Evolutionary conservation across 1,140 invertebrate species (phyloP), one percentile per base, ranked within the genome.

Genomic region (Nymphalis io): DNA sequence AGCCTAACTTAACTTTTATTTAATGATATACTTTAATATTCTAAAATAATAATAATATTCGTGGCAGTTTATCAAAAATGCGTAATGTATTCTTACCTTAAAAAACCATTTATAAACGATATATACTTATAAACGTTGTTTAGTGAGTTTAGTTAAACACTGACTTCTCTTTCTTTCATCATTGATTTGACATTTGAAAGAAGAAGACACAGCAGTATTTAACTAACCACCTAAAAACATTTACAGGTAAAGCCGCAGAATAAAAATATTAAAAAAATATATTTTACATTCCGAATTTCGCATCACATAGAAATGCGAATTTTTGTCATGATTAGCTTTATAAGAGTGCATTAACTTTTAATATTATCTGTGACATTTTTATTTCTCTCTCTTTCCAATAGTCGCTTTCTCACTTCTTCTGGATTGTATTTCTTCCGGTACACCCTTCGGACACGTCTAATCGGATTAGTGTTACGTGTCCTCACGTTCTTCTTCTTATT

Each of bases 371-470:
- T 72, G 13, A 16, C 62, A 38, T 67, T 81, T 74, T 87, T 83
- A 79, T 60, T 84, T 53, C 74, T 89, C 23, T 91, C 89, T 76
- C 86, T 81, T 72, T 91, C 85, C 57, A 91, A 79, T 72, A 91
- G 81, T 72, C 87, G 79, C 74, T 83, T 84, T 78, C 89, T 86
- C 0, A 91, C 88, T 83, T 91, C 89, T 10, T 85, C 88, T 65
- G 89, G 89, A 55, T 91, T 91, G 51, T 90, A 90, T 74, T 81
- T 87, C 70, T 89, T 90, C 75, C 77, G 87, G 48, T 87, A 90
- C 16, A 90, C 85, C 39, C 89, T 84, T 72, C 84, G 80, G 0
- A 88, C 87, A 71, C 85, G 82, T 76, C 88, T 82, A 0, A 91
- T 77, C 1, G 89, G 87, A 68, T 90, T 91, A 0, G 82, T 82